Evolutionary conservation across 1,140 invertebrate species (phyloP).

Genomic region (Acromyrmex charruanus): DNA sequence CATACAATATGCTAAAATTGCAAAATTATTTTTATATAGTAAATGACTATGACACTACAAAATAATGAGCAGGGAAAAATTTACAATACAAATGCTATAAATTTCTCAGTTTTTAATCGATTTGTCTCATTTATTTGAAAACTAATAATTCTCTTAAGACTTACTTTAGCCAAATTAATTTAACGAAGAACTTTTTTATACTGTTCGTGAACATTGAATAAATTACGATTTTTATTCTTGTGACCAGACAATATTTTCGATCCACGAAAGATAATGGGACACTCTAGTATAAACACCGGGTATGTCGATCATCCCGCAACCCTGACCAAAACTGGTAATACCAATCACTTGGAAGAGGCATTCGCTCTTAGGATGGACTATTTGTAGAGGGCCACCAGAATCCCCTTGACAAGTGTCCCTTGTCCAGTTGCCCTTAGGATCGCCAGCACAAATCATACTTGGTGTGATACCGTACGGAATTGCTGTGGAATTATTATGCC

Average conservation of each 20-base stretch:
- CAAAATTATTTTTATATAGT: neutral
- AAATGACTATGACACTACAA: neutral
- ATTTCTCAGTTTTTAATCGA: neutral
- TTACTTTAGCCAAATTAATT: constrained; percentile 11
- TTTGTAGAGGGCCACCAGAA: constrained; percentile 90
- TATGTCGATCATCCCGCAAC: constrained; percentile 85
- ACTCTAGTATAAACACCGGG: constrained; percentile 88
- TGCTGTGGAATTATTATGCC: constrained; percentile 80
- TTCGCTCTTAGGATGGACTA: constrained; percentile 78
- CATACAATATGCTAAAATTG: too few species aligned
- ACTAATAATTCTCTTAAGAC: neutral
- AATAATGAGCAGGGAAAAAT: neutral
- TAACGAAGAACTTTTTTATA: constrained; percentile 54
- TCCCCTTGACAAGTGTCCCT: constrained; percentile 92
- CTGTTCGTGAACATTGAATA: constrained; percentile 52
- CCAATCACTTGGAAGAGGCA: constrained; percentile 87
- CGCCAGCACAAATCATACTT: constrained; percentile 91
- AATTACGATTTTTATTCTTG: neutral
- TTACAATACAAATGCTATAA: constrained; percentile 3
- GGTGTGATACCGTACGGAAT: constrained; percentile 87
- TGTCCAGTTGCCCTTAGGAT: too few species aligned
- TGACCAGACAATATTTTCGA: constrained; percentile 78
- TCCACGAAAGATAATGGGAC: constrained; percentile 79
- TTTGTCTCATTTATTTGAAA: neutral
- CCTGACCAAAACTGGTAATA: constrained; percentile 88